phyloP scores from a whole-genome alignment of 2,797 vertebrate species.

The Sorex maritimensis region DNA sequence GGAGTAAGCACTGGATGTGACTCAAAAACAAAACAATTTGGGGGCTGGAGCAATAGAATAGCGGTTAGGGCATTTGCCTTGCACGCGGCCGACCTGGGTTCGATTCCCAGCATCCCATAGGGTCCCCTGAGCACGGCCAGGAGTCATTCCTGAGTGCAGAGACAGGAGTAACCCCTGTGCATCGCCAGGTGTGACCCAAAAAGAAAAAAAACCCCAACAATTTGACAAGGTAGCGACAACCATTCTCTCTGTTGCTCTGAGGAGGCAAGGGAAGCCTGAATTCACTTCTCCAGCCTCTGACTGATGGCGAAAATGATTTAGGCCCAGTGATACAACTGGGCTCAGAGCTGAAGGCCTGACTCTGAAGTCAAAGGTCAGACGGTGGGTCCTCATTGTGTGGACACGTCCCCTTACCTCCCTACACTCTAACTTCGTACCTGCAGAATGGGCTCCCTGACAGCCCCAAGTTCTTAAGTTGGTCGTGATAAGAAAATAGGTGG shows the following conservation, averaged over 20 bases:
- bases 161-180: no score
- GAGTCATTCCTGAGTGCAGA: no score
- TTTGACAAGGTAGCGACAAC: not conserved
- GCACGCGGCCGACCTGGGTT: no score
- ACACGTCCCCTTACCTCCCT: constrained; percentile 32
- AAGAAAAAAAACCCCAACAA: no score
- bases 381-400: not conserved
- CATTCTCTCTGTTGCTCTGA: constrained; percentile 24
- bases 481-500: not conserved
- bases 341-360: not conserved
- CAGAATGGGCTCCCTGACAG: not conserved
- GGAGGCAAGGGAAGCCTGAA: constrained; percentile 27
- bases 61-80: no score
- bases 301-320: not conserved
- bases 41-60: no score
- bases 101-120: no score
- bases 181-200: no score
- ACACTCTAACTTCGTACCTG: constrained; percentile 32
- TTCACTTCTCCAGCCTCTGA: constrained; percentile 1
- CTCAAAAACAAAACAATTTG: no score
- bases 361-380: not conserved
- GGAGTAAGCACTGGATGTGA: no score
- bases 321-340: not conserved
- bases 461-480: not conserved
- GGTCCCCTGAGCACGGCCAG: no score